A percentile compares a stretch with the other conserved stretches of the same genome.
phyloP scores from a whole-genome alignment of 2,888 invertebrate species.

The Sthenelais limicola region DNA sequence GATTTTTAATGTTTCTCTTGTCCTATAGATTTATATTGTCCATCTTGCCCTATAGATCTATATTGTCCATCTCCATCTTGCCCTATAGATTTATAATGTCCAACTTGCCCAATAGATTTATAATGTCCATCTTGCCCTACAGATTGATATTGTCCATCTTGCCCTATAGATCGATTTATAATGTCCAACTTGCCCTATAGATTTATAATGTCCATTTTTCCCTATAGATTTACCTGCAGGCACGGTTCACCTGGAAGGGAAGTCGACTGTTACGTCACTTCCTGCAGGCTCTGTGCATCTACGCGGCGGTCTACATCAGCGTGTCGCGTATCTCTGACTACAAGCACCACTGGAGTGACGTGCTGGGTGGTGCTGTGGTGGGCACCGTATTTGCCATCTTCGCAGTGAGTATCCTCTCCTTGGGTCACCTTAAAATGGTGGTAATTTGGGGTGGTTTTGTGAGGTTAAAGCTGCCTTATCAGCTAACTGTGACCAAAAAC shows the following conservation, averaged over 20 bases:
- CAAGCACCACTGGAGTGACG: conserved; percentile 99
- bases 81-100: too few relatives aligned
- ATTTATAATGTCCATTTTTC: neutral
- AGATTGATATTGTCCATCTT: too few relatives aligned
- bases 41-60: too few relatives aligned
- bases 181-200: neutral
- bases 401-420: conserved; percentile 62
- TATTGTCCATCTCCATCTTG: too few relatives aligned
- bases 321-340: conserved; percentile 94
- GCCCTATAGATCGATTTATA: neutral
- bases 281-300: conserved; percentile 80
- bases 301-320: conserved; percentile 77
- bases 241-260: conserved; percentile 84
- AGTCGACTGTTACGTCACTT: conserved; percentile 82
- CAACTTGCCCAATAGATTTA: too few relatives aligned
- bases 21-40: too few relatives aligned
- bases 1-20: too few relatives aligned
- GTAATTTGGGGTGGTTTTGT: too few relatives aligned
- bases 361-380: conserved; percentile 82
- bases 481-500: too few relatives aligned
- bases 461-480: too few relatives aligned
- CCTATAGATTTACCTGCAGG: conserved; percentile 85
- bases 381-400: conserved; percentile 72
- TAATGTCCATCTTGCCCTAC: too few relatives aligned
- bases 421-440: too few relatives aligned